Base-by-base conservation (phyloP, 2,113 vertebrate genomes). In the Carassius gibelio region DNA sequence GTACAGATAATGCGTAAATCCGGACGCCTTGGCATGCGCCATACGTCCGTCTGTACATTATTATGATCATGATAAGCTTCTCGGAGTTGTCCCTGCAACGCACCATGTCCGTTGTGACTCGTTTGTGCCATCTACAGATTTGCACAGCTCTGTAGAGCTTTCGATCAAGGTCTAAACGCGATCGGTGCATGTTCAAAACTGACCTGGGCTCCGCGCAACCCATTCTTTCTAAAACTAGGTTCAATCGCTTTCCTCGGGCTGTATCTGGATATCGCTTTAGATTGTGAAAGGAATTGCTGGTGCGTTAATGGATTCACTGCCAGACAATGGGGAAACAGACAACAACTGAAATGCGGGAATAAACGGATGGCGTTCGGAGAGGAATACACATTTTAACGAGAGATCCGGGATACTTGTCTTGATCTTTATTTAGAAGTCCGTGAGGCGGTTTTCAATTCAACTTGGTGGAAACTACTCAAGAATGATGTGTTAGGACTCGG, bases 61-160 rank as follows among this genome's bases (percentile, higher is more conserved):
- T n/a, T 23, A 59, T 21, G 21, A 61, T 55, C 23, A 50, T 2
- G 34, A n/a, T 52, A 57, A 77, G 30, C 83, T 57, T 69, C 75
- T 59, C n/a, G 9, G 50, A 52, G 75, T 75, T 78, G 61, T 77
- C 45, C n/a, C 45, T 66, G 30, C 59, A 62, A 66, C 57, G 19
- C 19, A 38, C 59, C 50, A 36, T 72, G 61, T 74, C 72, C 81
- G 81, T 14, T 75, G 38, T 81, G 76, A 84, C 84, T 85, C 83
- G 38, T 83, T 84, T 89, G 82, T 90, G 90, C 85, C 88, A 89
- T 90, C 89, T 90, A 89, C 76, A 89, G 82, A 90, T 89, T 68
- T 85, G 75, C 57, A 45, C 38, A 68, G 82, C 68, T 45, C 55
- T 30, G 50, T 15, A 55, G 26, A 38, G 81, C 74, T 52, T 42